Evolutionary conservation across 2,113 vertebrate genomes (phyloP).

Genomic region (Phylloscopus trochilus): DNA sequence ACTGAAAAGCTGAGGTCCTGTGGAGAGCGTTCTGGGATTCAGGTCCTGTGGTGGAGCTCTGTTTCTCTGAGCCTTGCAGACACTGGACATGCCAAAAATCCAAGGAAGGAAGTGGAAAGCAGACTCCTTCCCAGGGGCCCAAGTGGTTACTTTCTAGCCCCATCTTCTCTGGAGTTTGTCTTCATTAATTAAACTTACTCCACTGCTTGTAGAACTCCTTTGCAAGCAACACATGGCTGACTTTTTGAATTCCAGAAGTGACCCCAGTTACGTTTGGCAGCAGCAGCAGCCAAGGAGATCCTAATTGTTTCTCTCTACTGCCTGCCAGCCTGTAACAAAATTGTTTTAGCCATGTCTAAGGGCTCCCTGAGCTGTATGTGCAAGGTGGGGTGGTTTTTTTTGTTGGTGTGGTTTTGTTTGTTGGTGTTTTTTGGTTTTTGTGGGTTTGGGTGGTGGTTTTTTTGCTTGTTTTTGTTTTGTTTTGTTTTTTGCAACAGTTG

Average conservation of each 20-base stretch:
- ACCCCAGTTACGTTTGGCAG: background rate
- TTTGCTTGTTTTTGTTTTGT: too few relatives aligned
- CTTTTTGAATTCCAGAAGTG: background rate
- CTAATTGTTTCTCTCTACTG: background rate
- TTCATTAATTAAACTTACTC: background rate
- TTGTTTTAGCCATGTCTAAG: background rate
- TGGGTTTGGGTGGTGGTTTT: too few relatives aligned
- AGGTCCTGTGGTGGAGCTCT: background rate
- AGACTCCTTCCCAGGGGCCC: background rate
- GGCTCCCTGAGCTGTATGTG: accelerated
- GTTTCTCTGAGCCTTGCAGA: background rate
- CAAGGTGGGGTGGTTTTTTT: too few relatives aligned
- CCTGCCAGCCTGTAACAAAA: background rate
- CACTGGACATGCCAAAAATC: background rate
- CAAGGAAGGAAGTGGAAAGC: background rate
- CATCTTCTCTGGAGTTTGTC: background rate
- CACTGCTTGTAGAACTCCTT: background rate
- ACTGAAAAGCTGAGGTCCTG: background rate
- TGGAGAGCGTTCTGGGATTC: background rate
- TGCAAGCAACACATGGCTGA: background rate
- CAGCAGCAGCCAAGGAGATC: background rate
- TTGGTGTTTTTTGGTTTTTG: too few relatives aligned
- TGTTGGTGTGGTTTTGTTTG: too few relatives aligned
- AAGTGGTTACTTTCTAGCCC: background rate
- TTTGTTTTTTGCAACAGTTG: background rate